A percentile compares a stretch with the other conserved stretches of the same genome.
These are phyloP conservation scores for Leuciscus waleckii DNA, from an alignment of 2,797 vertebrate species.

Conservation along the genomic window DNA sequence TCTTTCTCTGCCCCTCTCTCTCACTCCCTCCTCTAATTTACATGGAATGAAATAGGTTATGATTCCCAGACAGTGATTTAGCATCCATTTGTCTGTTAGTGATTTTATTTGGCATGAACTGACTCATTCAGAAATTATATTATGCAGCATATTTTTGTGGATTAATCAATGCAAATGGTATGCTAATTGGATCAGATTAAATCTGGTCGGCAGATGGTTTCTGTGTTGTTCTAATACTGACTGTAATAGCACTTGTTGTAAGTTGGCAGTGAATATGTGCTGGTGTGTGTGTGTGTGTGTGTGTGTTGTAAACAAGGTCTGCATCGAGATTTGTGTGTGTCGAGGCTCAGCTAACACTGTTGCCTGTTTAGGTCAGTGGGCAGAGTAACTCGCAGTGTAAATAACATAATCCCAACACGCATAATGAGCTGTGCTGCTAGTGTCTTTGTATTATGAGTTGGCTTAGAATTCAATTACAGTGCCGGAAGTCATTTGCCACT, in stretches of 20 bases:
- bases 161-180: slow-evolving; percentile 60
- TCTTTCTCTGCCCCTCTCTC: neutral
- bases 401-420: neutral
- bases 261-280: slow-evolving; percentile 19
- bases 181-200: slow-evolving; percentile 53
- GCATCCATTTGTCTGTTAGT: slow-evolving; percentile 38
- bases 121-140: slow-evolving; percentile 40
- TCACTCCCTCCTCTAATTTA: slow-evolving; percentile 14
- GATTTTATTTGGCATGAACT: slow-evolving; percentile 39
- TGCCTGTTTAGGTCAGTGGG: neutral
- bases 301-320: slow-evolving; percentile 30
- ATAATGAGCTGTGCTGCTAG: slow-evolving; percentile 1
- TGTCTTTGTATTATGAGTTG: slow-evolving; percentile 8
- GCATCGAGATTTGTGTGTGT: slow-evolving; percentile 12
- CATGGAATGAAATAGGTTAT: neutral
- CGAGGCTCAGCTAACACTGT: neutral
- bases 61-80: slow-evolving; percentile 41
- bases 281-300: neutral
- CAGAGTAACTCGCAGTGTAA: neutral
- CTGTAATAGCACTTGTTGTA: slow-evolving; percentile 31
- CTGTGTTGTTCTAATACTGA: slow-evolving; percentile 52
- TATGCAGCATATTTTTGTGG: slow-evolving; percentile 42
- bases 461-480: slow-evolving; percentile 20
- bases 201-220: slow-evolving; percentile 55
- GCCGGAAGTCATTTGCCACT: slow-evolving; percentile 22